These are phyloP conservation scores for Orientallactaga sibirica DNA, from an alignment of 2,797 vertebrate species.

Conservation along the genomic window DNA sequence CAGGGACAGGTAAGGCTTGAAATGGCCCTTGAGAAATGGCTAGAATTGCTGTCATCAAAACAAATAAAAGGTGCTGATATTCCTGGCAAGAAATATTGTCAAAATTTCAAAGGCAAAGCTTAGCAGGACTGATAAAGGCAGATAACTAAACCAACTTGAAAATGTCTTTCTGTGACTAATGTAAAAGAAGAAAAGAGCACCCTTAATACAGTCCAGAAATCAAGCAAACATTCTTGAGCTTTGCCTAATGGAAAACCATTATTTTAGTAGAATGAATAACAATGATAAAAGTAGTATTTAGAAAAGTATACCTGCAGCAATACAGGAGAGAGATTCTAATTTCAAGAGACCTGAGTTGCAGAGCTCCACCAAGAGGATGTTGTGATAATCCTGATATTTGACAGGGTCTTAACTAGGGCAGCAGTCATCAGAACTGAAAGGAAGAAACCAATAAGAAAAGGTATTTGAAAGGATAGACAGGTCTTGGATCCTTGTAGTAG, in stretches of 20 bases:
- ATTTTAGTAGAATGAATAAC: conserved; percentile 11
- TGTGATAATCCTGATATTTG: conserved; percentile 20
- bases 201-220: conserved; percentile 3
- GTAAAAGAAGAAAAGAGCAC: conserved; percentile 41
- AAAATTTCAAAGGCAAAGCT: conserved; percentile 18
- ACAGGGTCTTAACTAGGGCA: conserved; percentile 17
- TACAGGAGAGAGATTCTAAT: conserved; percentile 48
- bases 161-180: background rate
- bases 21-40: background rate
- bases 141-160: conserved; percentile 24
- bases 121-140: background rate
- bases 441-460: conserved; percentile 2
- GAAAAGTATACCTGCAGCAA: background rate
- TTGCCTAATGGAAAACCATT: conserved; percentile 41
- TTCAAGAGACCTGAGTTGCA: background rate
- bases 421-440: conserved; percentile 37
- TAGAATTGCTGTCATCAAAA: background rate
- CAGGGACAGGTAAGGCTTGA: background rate
- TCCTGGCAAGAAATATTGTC: background rate
- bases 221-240: conserved; percentile 38
- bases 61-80: background rate
- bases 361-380: background rate
- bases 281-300: conserved; percentile 55
- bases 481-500: background rate
- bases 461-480: conserved; percentile 31